A percentile compares a stretch with the other conserved stretches of the same genome.
phyloP scores from a whole-genome alignment of 2,113 vertebrate species.

The Cyanocitta stelleri region DNA sequence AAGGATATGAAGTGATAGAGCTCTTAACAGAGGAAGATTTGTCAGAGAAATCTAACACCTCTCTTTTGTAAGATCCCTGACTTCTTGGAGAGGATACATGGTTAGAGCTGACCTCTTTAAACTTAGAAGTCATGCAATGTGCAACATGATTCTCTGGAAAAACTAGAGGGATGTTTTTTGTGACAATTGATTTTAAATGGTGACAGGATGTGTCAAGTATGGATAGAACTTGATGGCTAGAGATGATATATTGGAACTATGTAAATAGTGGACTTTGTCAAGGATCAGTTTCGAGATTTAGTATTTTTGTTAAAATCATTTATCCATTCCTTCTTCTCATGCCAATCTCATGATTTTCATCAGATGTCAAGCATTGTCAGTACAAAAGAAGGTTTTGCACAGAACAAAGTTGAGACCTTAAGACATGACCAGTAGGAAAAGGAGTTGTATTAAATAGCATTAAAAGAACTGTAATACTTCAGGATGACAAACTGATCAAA shows the following conservation, averaged over 20 bases:
- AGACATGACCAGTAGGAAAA: neutral
- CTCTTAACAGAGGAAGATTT: neutral
- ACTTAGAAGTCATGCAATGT: neutral
- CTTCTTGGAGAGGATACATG: neutral
- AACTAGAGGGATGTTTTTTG: neutral
- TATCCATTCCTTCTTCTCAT: neutral
- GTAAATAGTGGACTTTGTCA: neutral
- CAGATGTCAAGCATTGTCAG: neutral
- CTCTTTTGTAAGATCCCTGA: neutral
- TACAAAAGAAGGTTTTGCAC: neutral
- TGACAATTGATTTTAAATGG: neutral
- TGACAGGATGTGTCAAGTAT: neutral
- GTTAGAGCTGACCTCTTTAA: neutral
- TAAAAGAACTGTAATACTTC: neutral
- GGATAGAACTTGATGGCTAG: neutral
- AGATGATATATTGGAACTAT: neutral
- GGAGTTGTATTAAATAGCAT: neutral
- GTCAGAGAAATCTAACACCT: neutral
- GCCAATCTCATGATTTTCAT: neutral
- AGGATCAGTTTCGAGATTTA: neutral
- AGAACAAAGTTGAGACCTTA: neutral
- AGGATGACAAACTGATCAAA: neutral
- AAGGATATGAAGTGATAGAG: neutral
- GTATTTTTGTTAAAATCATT: neutral
- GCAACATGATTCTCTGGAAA: neutral